Conservation (phyloP, 2,797 vertebrate species). For the Urosaurus nigricauda region DNA sequence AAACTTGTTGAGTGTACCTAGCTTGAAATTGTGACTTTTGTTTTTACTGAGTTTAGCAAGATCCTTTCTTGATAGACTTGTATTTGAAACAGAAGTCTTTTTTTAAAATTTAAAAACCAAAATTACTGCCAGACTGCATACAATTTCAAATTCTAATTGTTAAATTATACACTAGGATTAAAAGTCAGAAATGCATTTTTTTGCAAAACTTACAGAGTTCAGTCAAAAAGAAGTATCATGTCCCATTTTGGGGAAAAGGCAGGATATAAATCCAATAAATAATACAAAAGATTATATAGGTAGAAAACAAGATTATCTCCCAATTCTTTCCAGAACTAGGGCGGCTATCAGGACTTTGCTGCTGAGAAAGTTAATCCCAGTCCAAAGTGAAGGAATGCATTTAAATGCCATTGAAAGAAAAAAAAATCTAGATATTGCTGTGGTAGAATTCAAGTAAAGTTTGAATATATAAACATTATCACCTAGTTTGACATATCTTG, state of each 20-base stretch:
- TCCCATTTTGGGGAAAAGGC: background rate
- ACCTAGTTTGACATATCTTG: background rate
- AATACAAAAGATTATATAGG: background rate
- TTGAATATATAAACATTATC: background rate
- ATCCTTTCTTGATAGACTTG: background rate
- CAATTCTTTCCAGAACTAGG: background rate
- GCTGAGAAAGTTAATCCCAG: background rate
- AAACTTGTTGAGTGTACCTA: background rate
- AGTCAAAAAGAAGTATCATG: background rate
- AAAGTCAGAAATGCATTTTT: background rate
- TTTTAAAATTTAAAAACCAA: background rate
- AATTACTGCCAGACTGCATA: background rate
- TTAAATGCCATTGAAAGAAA: background rate
- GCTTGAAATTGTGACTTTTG: background rate
- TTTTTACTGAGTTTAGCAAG: background rate
- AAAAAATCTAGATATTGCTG: background rate
- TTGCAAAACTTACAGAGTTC: background rate
- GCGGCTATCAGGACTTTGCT: background rate
- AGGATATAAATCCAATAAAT: too few species aligned
- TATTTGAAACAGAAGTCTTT: background rate
- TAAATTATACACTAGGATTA: background rate
- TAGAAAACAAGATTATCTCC: background rate
- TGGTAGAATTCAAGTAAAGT: background rate
- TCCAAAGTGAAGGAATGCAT: background rate
- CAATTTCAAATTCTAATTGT: background rate